Percentiles rank a stretch among this genome's conserved stretches.
These are phyloP conservation scores for Sussaba pulchella DNA, from an alignment of 2,888 invertebrate species.

Conservation along the genomic window DNA sequence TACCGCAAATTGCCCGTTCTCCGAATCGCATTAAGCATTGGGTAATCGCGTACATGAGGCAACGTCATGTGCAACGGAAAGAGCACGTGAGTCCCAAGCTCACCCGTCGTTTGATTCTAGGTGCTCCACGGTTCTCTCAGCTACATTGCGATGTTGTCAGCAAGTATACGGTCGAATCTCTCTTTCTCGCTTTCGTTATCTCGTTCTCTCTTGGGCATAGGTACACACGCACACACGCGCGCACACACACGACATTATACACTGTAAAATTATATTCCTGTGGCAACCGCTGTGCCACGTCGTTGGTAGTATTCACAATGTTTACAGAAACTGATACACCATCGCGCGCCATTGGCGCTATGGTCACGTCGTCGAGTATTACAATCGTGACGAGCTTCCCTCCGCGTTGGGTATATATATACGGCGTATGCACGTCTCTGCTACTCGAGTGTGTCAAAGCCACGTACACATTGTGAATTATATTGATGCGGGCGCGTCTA, in stretches of 20 bases:
- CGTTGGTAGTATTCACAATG: conserved; percentile 53
- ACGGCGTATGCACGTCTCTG: conserved; percentile 15
- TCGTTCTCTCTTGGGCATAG: neutral
- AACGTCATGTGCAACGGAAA: conserved; percentile 76
- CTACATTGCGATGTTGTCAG: conserved; percentile 16
- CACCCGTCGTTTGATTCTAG: conserved; percentile 47
- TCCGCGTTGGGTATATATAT: conserved; percentile 29
- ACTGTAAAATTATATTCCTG: conserved; percentile 40
- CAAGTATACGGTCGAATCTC: conserved; percentile 20
- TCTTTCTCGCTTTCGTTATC: conserved; percentile 8
- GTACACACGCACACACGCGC: conserved; percentile 17
- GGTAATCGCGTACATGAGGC: conserved; percentile 77
- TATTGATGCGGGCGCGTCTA: neutral
- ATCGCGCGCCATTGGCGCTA: conserved; percentile 23
- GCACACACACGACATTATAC: no score
- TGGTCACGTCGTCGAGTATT: conserved; percentile 44
- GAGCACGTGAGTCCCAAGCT: conserved; percentile 77
- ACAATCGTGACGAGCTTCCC: conserved; percentile 53
- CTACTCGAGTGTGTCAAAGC: conserved; percentile 2
- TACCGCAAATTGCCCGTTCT: conserved; percentile 79
- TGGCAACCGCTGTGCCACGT: conserved; percentile 43
- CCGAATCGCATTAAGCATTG: conserved; percentile 77
- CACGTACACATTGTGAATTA: conserved; percentile 1
- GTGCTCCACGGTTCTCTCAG: conserved; percentile 33
- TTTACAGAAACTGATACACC: conserved; percentile 57